Evolutionary conservation across 2,797 vertebrate species (phyloP).

Genomic region (Enteromius unitaeniatus): DNA sequence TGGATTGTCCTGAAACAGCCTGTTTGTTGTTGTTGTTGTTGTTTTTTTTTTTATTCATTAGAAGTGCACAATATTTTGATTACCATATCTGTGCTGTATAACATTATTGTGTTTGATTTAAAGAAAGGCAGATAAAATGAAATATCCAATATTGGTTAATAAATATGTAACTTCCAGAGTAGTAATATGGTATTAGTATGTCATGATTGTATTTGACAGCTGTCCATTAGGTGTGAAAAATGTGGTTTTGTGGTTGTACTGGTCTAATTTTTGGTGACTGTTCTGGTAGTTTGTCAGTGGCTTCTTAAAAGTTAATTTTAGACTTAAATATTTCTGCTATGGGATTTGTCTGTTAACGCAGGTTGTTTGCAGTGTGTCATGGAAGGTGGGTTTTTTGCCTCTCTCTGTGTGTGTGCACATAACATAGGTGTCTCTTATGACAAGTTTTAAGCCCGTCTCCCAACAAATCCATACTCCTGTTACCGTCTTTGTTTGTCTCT

Average conservation of each 20-base stretch:
- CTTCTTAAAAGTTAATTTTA: slow-evolving; percentile 22
- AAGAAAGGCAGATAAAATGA: not conserved
- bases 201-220: not conserved
- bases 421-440: slow-evolving; percentile 47
- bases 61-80: not conserved
- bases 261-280: not conserved
- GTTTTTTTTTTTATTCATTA: not conserved
- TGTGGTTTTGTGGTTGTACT: not conserved
- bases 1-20: not conserved
- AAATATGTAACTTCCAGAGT: not conserved
- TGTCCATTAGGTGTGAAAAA: not conserved
- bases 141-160: not conserved
- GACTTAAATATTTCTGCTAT: slow-evolving; percentile 13
- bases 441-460: slow-evolving; percentile 49
- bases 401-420: not conserved
- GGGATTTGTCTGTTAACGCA: slow-evolving; percentile 19
- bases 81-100: not conserved
- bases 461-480: slow-evolving; percentile 48
- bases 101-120: not conserved
- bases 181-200: not conserved
- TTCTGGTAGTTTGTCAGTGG: slow-evolving; percentile 24
- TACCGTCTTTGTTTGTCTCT: slow-evolving; percentile 45
- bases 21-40: no score
- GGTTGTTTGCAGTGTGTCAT: slow-evolving; percentile 23
- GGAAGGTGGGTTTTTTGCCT: not conserved